A percentile compares a stretch with the other conserved stretches of the same genome.
Conservation (phyloP, 1,140 invertebrate species). For the Hypothenemus hampei region DNA sequence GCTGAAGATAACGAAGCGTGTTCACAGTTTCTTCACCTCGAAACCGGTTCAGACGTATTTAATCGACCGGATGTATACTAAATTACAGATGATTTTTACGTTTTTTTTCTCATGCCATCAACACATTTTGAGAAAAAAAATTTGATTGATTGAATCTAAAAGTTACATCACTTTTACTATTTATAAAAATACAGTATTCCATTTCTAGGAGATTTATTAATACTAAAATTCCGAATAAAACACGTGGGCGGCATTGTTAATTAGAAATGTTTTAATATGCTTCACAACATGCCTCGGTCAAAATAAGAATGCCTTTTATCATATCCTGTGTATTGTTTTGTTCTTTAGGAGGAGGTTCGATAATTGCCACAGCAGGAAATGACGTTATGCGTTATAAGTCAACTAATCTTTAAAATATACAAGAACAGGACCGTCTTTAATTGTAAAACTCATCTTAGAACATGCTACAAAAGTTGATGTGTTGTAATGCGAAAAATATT, state of each 20-base stretch:
- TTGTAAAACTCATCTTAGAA: too few species aligned
- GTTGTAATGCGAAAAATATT: too few species aligned
- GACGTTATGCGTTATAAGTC: conserved; percentile 20
- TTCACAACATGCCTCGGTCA: neutral
- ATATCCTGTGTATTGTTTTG: conserved; percentile 21
- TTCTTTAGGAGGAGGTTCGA: conserved; percentile 11
- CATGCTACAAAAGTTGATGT: too few species aligned
- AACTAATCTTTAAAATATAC: conserved; percentile 20
- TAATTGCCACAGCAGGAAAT: conserved; percentile 25
- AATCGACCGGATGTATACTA: conserved; percentile 10
- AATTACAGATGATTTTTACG: conserved; percentile 4
- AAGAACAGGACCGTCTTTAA: too few species aligned
- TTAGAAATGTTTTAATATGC: conserved; percentile 19
- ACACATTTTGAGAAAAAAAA: too few species aligned
- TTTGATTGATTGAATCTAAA: too few species aligned
- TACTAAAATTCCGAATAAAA: too few species aligned
- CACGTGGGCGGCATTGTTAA: too few species aligned
- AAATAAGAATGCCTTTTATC: conserved; percentile 16
- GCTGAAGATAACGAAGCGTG: conserved; percentile 9
- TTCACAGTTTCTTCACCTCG: conserved; percentile 8
- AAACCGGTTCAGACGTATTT: conserved; percentile 4
- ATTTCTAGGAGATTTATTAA: too few species aligned
- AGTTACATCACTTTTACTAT: too few species aligned
- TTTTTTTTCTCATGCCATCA: neutral
- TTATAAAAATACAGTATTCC: too few species aligned